phyloP scores from a whole-genome alignment of 2,113 vertebrate species.

The Tautogolabrus adspersus region DNA sequence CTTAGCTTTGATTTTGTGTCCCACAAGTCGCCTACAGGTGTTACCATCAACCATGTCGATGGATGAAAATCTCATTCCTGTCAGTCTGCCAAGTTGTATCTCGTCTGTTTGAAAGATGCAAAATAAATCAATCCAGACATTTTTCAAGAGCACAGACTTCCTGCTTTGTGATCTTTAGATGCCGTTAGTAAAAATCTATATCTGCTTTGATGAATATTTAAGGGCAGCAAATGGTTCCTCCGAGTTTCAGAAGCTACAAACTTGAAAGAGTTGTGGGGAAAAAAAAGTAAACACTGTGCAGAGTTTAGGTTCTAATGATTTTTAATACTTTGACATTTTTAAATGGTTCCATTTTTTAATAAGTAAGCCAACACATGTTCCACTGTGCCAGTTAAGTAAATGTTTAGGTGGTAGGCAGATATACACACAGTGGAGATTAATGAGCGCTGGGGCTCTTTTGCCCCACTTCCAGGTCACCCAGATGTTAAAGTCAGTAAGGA shows the following conservation, averaged over 20 bases:
- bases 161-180: slow-evolving; percentile 5
- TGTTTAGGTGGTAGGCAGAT: slow-evolving; percentile 19
- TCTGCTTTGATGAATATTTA: slow-evolving; percentile 37
- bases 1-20: slow-evolving; percentile 8
- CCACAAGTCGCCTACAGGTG: not conserved
- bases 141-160: not conserved
- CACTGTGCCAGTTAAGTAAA: not conserved
- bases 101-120: not conserved
- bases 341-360: not conserved
- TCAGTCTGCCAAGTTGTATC: not conserved
- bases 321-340: not conserved
- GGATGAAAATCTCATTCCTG: not conserved
- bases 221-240: slow-evolving; percentile 13
- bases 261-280: not conserved
- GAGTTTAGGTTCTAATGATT: not conserved
- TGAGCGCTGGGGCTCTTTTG: slow-evolving; percentile 19
- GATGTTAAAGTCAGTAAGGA: slow-evolving; percentile 70
- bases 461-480: slow-evolving; percentile 68
- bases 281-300: not conserved
- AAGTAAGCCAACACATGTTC: not conserved
- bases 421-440: slow-evolving; percentile 39
- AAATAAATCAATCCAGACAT: slow-evolving; percentile 11
- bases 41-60: not conserved
- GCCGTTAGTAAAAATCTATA: slow-evolving; percentile 23
- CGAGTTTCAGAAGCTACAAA: not conserved